Evolutionary conservation across 2,888 invertebrate species (phyloP), one percentile per base, ranked within the genome.

Genomic region (Cataglyphis rosenhaueri): DNA sequence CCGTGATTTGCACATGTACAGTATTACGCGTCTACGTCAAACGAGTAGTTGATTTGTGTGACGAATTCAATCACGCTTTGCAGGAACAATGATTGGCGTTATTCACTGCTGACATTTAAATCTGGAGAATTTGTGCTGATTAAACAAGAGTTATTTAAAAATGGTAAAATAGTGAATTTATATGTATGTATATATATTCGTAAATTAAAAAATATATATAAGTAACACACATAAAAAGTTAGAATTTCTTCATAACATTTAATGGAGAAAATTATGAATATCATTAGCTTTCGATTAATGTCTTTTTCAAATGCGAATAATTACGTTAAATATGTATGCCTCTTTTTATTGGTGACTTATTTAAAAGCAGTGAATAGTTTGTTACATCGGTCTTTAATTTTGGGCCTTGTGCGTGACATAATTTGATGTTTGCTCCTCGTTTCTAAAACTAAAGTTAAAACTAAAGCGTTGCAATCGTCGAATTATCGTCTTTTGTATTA

Each of bases 381-480:
- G 8, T 21, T 75, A 52, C 18, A 15, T 76, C 25, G 35, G 21
- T 75, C 52, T 76, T 65, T 29, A 57, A 66, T 18, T 57, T 15
- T 55, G 65, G 1, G 25, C 12, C 25, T 76, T 76, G 65, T 66
- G 65, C 65, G 76, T 76, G 76, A 76, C 4, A 52, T 32, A 66
- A 82, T 75, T 75, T 82, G 75, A 82, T 82, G 66, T 82, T 66
- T 66, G 75, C 66, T 82, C 75, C 35, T 74, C 41, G 12, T 59
- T 59, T 38, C 25, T 82, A 74, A 65, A 64, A 65, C 25, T 76
- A 76, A 76, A 65, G 4, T 61, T 62, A 57, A 41, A 76, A 48
- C 48, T 74, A 65, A 66, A 48, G 62, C 21, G 5, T 5, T 44
- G 21, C n/a, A 74, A 74, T 21, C 6, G n/a, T 81, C 12, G n/a